Conservation (phyloP, 92 coral and sea anemone species). For the Paramuricea clavata region DNA sequence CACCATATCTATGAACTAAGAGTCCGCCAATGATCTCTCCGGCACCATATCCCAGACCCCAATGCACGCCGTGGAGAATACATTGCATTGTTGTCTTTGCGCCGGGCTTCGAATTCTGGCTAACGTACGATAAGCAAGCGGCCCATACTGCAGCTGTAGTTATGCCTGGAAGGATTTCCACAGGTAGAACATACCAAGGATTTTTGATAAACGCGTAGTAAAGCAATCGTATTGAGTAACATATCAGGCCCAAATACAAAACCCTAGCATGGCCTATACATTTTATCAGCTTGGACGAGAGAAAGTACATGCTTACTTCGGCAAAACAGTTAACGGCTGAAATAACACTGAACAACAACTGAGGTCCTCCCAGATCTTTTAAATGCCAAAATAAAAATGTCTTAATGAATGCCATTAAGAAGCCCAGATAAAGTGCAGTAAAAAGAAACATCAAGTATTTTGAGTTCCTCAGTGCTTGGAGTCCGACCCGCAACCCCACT, state of each 20-base stretch:
- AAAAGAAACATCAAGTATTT: constrained; percentile 95
- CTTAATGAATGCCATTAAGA: constrained; percentile 96
- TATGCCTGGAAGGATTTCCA: constrained; percentile 96
- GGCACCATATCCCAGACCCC: constrained; percentile 99
- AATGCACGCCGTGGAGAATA: constrained; percentile 97
- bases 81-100: constrained; percentile 99
- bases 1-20: constrained; percentile 96
- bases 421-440: constrained; percentile 96
- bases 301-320: constrained; percentile 99
- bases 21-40: constrained; percentile 98
- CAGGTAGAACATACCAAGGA: constrained; percentile 97
- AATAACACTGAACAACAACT: constrained; percentile 91
- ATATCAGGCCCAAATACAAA: constrained; percentile 88
- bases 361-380: constrained; percentile 96
- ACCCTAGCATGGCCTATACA: constrained; percentile 98
- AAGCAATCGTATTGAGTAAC: constrained; percentile 88
- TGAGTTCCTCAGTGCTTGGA: constrained; percentile 88
- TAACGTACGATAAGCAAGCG: constrained; percentile 97
- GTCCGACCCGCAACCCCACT: constrained; percentile 90
- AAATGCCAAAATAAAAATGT: constrained; percentile 98
- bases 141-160: constrained; percentile 99
- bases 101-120: constrained; percentile 98
- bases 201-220: constrained; percentile 92
- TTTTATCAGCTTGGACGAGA: constrained; percentile 91
- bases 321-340: constrained; percentile 98